Conservation (phyloP, 2,113 vertebrate genomes). For the Colinus virginianus region DNA sequence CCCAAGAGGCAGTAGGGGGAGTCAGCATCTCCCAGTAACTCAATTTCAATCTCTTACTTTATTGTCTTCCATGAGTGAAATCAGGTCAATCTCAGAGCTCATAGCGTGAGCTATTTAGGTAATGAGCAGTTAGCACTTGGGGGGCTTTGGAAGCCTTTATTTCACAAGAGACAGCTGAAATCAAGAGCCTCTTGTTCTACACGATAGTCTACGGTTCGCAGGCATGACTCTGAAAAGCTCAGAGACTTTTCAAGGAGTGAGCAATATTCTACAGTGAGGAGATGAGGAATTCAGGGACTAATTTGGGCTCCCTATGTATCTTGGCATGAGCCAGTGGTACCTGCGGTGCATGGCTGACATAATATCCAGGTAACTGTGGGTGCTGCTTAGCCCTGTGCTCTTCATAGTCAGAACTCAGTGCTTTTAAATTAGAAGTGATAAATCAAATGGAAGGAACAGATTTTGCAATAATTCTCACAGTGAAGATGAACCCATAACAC, state of each 20-base stretch:
- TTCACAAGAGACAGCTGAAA: constrained; percentile 19
- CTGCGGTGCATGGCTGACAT: not conserved
- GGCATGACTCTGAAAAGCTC: not conserved
- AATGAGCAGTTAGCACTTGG: not conserved
- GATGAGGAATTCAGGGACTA: not conserved
- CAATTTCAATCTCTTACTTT: not conserved
- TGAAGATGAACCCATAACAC: rapidly evolving
- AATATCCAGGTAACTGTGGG: not conserved
- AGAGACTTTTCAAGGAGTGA: not conserved
- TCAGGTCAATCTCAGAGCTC: constrained; percentile 32
- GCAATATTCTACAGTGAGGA: not conserved
- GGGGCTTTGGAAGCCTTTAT: not conserved
- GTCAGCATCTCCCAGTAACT: not conserved
- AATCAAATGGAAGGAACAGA: not conserved
- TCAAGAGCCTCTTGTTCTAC: constrained; percentile 9
- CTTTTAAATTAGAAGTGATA: not conserved
- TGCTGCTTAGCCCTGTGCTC: not conserved
- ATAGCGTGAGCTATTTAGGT: not conserved
- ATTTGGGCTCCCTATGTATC: not conserved
- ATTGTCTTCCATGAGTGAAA: constrained; percentile 32
- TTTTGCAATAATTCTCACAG: not conserved
- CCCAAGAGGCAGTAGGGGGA: not conserved
- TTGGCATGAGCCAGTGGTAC: not conserved
- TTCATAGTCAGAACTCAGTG: not conserved
- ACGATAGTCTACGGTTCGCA: not conserved